Base-by-base conservation (phyloP, 2,113 vertebrate genomes). In the Apistogramma diplotaenia region DNA sequence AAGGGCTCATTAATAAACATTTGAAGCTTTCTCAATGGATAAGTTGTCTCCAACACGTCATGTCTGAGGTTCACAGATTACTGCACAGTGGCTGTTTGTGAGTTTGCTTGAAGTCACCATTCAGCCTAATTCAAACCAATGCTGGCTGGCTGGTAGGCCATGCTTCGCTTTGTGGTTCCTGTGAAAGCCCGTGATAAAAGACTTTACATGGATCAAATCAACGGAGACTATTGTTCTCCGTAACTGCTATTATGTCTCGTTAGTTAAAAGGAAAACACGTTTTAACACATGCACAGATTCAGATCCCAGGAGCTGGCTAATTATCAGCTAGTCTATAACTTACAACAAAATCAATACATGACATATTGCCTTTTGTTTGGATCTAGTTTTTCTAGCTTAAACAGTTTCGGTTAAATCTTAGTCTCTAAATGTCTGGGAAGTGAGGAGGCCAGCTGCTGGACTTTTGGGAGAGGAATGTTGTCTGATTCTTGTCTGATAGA, bases 1-100 rank as follows among this genome's bases (percentile, higher is more conserved):
- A 91, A 43, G 75, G 81, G 76, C 83, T 91, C 86, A 82, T 92
- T 93, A 93, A 91, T 87, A 90, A 87, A 89, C 76, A 91, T 88
- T 77, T 81, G 74, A 87, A 87, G 80, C 61, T 35, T 76, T 83
- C 54, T 81, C 62, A 74, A 80, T 79, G 81, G 67, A 80, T 74
- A 79, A 78, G 83, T 80, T 54, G 76, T 85, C 81, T 87, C 70
- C 31, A 75, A 81, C 86, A 80, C 86, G 87, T 93, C 86, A 91
- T 82, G 89, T 92, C 87, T 91, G 81, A 90, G 79, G 82, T 73
- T 55, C 62, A 33, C 56, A 49, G 65, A 84, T 80, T 76, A 75
- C 81, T 89, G 89, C 77, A 78, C 76, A 21, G 71, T 40, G 62
- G 58, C 74, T 83, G 84, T 87, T 90, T 81, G 87, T 85, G 85